Conservation (phyloP, 23 tunicate genomes). For the Styela plicata region DNA sequence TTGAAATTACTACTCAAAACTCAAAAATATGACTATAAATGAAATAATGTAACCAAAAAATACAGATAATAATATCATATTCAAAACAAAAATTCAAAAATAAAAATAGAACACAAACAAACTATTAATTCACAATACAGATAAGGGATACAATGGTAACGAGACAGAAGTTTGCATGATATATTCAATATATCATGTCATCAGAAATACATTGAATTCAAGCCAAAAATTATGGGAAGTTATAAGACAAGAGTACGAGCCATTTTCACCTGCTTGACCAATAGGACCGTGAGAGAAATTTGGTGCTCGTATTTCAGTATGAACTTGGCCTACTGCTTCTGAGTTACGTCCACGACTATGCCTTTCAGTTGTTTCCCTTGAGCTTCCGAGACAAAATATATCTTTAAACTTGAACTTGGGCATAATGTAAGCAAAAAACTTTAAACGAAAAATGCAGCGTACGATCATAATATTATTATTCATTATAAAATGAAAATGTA, state of each 20-base stretch:
- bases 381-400: slow-evolving; percentile 19
- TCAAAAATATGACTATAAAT: too few species aligned
- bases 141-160: too few species aligned
- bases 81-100: too few species aligned
- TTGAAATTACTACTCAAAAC: too few species aligned
- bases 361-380: slow-evolving; percentile 4
- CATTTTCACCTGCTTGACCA: not conserved
- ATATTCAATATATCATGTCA: not conserved
- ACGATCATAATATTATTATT: too few species aligned
- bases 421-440: not conserved
- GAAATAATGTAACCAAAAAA: too few species aligned
- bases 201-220: not conserved
- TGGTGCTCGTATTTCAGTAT: not conserved
- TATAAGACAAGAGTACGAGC: not conserved
- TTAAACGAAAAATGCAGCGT: too few species aligned
- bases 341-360: not conserved
- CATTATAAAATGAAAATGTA: too few species aligned
- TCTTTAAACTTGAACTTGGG: slow-evolving; percentile 16
- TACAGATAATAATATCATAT: too few species aligned
- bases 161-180: not conserved
- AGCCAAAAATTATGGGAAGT: too few species aligned
- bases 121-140: too few species aligned
- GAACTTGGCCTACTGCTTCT: not conserved
- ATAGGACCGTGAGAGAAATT: not conserved
- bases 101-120: too few species aligned